Evolutionary conservation across 2,888 invertebrate genomes (phyloP), one percentile per base, ranked within the genome.

Genomic region (Philereme transversata): DNA sequence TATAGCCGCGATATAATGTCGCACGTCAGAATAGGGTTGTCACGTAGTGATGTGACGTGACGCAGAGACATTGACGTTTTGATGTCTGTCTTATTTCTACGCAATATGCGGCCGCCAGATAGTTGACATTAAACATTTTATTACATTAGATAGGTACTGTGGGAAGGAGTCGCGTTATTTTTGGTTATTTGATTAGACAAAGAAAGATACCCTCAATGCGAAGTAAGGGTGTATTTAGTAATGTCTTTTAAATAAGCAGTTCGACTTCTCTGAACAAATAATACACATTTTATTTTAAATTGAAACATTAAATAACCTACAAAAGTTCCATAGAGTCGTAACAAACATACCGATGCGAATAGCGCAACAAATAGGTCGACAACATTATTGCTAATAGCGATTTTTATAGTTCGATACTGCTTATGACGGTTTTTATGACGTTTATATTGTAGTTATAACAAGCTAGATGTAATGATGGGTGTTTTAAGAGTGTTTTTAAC

Each of bases 371-470:
- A 62, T 48, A 52, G 54, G 53, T 58, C 53, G 46, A 52, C 67
- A 57, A 64, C 62, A 62, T 56, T 57, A 65, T 57, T 53, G 57
- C 59, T 62, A 61, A 62, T 59, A 51, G 54, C 61, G 11, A 65
- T 59, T 59, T 59, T 65, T 59, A 62, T 65, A 53, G 65, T 62
- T 58, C 56, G 47, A 59, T 57, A 56, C 50, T 22, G 48, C 53
- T 54, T 48, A 54, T 40, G 57, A 49, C 11, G 54, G 50, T 47
- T 63, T 65, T 60, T 63, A 63, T 60, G 43, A 56, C 51, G 7
- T 44, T 57, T 56, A 56, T 58, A 62, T 49, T 59, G 62, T 57
- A 57, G 57, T 59, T 58, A 55, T 51, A 56, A 64, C 58, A 56
- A 46, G 57, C 54, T 53, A 9, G 48, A 45, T 48, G 45, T 58